A percentile compares a stretch with the other conserved stretches of the same genome.
These are phyloP conservation scores for Drosophila seclusa DNA, from an alignment of 2,888 invertebrate genomes.

Conservation along the genomic window DNA sequence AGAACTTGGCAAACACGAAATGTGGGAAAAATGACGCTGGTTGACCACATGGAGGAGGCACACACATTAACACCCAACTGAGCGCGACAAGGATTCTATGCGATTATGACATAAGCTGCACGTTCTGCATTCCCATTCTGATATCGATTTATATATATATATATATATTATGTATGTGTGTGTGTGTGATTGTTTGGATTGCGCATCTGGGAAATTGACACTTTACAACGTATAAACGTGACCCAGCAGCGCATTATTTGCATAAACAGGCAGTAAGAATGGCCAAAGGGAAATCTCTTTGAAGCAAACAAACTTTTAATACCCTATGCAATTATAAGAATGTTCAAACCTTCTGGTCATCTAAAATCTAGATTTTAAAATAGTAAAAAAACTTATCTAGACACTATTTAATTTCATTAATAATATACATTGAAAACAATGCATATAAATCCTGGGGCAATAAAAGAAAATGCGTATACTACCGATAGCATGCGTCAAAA, in stretches of 20 bases:
- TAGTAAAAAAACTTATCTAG: not conserved
- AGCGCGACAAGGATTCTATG: conserved; percentile 44
- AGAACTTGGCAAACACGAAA: conserved; percentile 54
- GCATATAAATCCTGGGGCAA: not conserved
- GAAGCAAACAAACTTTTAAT: conserved; percentile 27
- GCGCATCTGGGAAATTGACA: conserved; percentile 77
- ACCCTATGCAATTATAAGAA: conserved; percentile 18
- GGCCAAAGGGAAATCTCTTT: conserved; percentile 8
- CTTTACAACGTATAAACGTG: conserved; percentile 79
- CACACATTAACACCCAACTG: conserved; percentile 71
- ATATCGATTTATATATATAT: conserved; percentile 18
- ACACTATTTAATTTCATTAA: not conserved
- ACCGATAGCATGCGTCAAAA: not conserved
- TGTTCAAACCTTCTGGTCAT: not conserved
- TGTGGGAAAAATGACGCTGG: conserved; percentile 70
- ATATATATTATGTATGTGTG: not conserved
- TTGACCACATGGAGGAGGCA: conserved; percentile 37
- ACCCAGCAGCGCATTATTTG: conserved; percentile 73
- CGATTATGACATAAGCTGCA: conserved; percentile 80
- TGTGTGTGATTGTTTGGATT: conserved; percentile 34
- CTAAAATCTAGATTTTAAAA: not conserved
- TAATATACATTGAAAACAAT: not conserved
- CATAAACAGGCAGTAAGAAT: conserved; percentile 54
- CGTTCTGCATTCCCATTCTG: conserved; percentile 60
- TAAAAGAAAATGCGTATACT: not conserved